Percentiles rank a stretch among this genome's conserved stretches.
Conservation (phyloP, 2,113 vertebrate genomes). For the Diadophis punctatus region DNA sequence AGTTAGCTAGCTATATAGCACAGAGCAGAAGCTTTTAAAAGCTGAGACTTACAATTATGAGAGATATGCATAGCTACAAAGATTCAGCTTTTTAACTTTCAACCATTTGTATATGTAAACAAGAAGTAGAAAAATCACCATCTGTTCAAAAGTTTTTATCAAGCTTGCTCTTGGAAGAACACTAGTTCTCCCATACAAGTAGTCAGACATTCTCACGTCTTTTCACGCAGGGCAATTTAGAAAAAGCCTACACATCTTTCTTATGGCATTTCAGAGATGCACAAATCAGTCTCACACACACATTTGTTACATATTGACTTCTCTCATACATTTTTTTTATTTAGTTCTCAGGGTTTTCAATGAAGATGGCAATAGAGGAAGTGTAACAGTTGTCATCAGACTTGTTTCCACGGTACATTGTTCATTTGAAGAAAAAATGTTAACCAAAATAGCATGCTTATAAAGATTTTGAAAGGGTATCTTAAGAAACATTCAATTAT, state of each 20-base stretch:
- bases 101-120: neutral
- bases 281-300: neutral
- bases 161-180: neutral
- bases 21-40: neutral
- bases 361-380: neutral
- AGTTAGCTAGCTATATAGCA: neutral
- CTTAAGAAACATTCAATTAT: neutral
- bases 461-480: neutral
- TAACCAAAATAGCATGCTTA: neutral
- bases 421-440: neutral
- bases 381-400: neutral
- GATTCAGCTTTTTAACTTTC: neutral
- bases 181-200: neutral
- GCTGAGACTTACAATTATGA: neutral
- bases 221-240: neutral
- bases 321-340: neutral
- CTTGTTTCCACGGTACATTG: neutral
- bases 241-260: neutral
- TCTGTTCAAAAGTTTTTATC: neutral
- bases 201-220: neutral
- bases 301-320: neutral
- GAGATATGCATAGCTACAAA: neutral
- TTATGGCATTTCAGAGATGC: neutral
- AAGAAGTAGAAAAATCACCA: neutral
- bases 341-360: neutral